Conservation (phyloP, 2,888 invertebrate species). For the Syrista parreyssii region DNA sequence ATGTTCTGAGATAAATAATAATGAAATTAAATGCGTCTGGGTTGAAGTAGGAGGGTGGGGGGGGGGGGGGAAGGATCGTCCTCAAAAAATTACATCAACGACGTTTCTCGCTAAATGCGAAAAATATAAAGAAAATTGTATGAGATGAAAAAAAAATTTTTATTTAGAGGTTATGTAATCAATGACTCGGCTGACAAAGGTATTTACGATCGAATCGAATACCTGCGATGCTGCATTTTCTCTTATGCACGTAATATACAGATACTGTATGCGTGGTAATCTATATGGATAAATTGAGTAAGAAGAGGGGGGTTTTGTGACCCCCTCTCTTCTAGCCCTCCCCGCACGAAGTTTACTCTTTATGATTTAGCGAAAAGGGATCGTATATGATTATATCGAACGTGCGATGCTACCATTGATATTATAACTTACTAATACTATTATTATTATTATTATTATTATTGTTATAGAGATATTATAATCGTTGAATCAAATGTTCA, state of each 20-base stretch:
- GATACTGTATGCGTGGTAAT: neutral
- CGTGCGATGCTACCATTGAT: slow-evolving; percentile 3
- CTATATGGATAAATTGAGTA: neutral
- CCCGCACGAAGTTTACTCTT: neutral
- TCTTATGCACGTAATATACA: slow-evolving; percentile 8
- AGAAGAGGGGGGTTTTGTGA: no score
- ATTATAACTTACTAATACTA: neutral
- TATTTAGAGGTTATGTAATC: no score
- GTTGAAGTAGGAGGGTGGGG: no score
- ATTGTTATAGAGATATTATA: slow-evolving; percentile 12
- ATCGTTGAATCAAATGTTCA: slow-evolving; percentile 33
- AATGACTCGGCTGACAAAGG: no score
- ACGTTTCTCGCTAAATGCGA: no score
- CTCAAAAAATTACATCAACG: no score
- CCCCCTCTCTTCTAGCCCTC: no score
- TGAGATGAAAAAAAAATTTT: no score
- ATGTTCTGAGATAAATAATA: neutral
- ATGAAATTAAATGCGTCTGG: no score
- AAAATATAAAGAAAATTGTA: no score
- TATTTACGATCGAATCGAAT: slow-evolving; percentile 16
- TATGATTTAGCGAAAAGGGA: neutral
- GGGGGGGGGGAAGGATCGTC: no score
- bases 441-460: slow-evolving; percentile 3
- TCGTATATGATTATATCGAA: neutral
- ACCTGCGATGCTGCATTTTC: slow-evolving; percentile 33